phyloP scores from a whole-genome alignment of 2,888 invertebrate species.

The Lobophora halterata region DNA sequence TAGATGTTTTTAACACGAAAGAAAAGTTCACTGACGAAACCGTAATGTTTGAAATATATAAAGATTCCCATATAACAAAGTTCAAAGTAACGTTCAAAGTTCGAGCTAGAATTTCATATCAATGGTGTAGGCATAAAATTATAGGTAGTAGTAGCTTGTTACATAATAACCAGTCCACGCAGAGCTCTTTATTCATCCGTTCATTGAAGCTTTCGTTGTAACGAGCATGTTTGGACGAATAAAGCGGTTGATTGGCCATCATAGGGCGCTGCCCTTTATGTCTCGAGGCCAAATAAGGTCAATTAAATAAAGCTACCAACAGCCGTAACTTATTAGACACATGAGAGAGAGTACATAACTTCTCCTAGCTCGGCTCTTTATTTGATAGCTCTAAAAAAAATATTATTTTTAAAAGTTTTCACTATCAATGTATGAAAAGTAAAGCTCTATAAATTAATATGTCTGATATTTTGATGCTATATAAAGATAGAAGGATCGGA shows the following conservation, averaged over 20 bases:
- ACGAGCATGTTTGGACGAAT: slow-evolving; percentile 24
- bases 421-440: slow-evolving; percentile 9
- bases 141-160: too few relatives aligned
- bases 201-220: slow-evolving; percentile 22
- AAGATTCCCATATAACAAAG: too few relatives aligned
- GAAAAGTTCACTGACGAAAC: too few relatives aligned
- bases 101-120: too few relatives aligned
- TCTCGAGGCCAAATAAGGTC: slow-evolving; percentile 57
- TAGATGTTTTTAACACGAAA: too few relatives aligned
- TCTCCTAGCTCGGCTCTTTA: too few relatives aligned
- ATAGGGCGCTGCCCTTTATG: slow-evolving; percentile 59
- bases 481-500: too few relatives aligned
- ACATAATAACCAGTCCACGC: not conserved
- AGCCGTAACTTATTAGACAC: slow-evolving; percentile 29
- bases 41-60: too few relatives aligned
- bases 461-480: not conserved
- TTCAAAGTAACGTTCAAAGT: too few relatives aligned
- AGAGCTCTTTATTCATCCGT: slow-evolving; percentile 15
- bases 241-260: slow-evolving; percentile 45
- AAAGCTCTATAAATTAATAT: slow-evolving; percentile 3
- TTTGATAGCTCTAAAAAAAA: too few relatives aligned
- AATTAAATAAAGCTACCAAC: slow-evolving; percentile 60
- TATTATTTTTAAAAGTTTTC: slow-evolving; percentile 13
- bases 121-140: too few relatives aligned
- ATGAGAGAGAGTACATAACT: slow-evolving; percentile 22